Evolutionary conservation across 2,797 vertebrate species (phyloP).

Genomic region (Protonibea diacanthus): DNA sequence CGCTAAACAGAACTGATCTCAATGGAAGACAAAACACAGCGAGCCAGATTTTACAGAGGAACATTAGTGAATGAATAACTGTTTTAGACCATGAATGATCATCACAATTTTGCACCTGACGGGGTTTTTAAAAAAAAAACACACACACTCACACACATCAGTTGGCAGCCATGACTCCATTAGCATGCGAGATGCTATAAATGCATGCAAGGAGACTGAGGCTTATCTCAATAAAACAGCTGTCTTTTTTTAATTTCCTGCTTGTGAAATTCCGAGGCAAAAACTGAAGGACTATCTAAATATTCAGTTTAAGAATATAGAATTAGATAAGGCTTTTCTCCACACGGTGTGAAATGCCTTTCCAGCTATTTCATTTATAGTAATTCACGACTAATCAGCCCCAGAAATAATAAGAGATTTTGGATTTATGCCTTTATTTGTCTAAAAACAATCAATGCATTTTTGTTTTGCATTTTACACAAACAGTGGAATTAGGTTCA

Average conservation of each 20-base stretch:
- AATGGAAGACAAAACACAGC: constrained; percentile 47
- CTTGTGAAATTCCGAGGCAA: constrained; percentile 52
- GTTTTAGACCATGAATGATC: constrained; percentile 61
- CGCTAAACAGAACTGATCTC: constrained; percentile 58
- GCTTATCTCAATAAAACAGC: constrained; percentile 81
- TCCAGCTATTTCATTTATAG: constrained; percentile 29
- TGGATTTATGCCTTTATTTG: constrained; percentile 34
- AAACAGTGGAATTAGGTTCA: constrained; percentile 1
- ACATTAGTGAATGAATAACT: constrained; percentile 48
- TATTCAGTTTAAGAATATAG: constrained; percentile 53
- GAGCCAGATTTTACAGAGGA: constrained; percentile 48
- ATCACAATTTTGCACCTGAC: constrained; percentile 69
- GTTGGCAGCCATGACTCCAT: constrained; percentile 62
- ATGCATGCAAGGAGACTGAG: constrained; percentile 43
- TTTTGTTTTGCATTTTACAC: constrained; percentile 23
- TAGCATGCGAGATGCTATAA: constrained; percentile 64
- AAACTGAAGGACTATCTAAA: constrained; percentile 46
- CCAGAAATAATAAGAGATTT: constrained; percentile 42
- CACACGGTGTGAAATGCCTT: constrained; percentile 23
- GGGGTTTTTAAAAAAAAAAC: constrained; percentile 34
- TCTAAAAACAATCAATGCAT: constrained; percentile 14
- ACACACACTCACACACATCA: constrained; percentile 11
- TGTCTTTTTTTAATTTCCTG: constrained; percentile 77
- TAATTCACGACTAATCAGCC: constrained; percentile 31
- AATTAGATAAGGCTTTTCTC: constrained; percentile 49